Percentiles rank a stretch among this genome's conserved stretches.
These are phyloP conservation scores for Cheilosia vulpina DNA, from an alignment of 2,888 invertebrate species.

Conservation along the genomic window DNA sequence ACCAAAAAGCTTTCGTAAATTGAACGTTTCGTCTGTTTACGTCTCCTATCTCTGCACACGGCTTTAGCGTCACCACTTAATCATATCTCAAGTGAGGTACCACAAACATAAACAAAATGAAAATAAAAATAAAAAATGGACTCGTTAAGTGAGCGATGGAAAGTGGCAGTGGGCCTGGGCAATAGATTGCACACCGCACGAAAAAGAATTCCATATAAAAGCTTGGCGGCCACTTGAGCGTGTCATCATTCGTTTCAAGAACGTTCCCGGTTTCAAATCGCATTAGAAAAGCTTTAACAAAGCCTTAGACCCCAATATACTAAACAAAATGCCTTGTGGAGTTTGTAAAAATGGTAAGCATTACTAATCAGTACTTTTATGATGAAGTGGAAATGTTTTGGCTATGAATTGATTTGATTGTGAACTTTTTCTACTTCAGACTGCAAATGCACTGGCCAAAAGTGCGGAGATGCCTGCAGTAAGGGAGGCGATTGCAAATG, in stretches of 20 bases:
- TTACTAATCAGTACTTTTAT: background rate
- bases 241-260: slow-evolving; percentile 64
- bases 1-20: background rate
- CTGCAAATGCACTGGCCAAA: slow-evolving; percentile 63
- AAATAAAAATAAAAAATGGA: slow-evolving; percentile 10
- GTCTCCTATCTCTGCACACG: slow-evolving; percentile 49
- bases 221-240: slow-evolving; percentile 36
- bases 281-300: slow-evolving; percentile 13
- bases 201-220: slow-evolving; percentile 54
- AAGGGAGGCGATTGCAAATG: slow-evolving; percentile 63
- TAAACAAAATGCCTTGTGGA: slow-evolving; percentile 68
- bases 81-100: slow-evolving; percentile 47
- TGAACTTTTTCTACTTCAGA: slow-evolving; percentile 20
- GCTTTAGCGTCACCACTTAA: slow-evolving; percentile 39
- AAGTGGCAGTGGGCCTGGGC: background rate
- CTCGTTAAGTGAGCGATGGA: slow-evolving; percentile 20
- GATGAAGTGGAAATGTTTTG: background rate
- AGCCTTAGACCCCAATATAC: background rate
- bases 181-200: slow-evolving; percentile 67
- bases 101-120: slow-evolving; percentile 3
- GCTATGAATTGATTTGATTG: background rate
- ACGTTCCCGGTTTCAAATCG: slow-evolving; percentile 31
- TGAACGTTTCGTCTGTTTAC: slow-evolving; percentile 11
- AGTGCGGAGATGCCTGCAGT: slow-evolving; percentile 45
- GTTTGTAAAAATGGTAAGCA: slow-evolving; percentile 61